Evolutionary conservation across 2,888 invertebrate species (phyloP).

Genomic region (Hypolimnas misippus): DNA sequence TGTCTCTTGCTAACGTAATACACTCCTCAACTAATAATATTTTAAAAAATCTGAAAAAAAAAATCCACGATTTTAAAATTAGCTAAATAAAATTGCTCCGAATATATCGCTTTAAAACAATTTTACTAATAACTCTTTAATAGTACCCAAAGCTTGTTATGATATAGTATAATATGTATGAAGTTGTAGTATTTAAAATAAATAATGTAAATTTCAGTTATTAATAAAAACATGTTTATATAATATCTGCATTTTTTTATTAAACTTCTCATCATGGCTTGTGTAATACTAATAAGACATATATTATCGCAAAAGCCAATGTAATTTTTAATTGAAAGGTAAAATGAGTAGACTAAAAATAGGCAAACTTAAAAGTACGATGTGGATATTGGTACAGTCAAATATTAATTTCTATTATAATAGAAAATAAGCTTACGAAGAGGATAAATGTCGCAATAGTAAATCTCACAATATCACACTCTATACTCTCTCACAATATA

Average conservation of each 20-base stretch:
- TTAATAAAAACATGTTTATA: slow-evolving; percentile 79
- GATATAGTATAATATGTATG: slow-evolving; percentile 65
- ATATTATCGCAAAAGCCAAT: no score
- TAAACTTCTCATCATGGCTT: no score
- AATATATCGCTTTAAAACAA: background rate
- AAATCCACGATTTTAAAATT: background rate
- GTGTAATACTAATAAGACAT: no score
- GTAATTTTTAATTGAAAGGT: no score
- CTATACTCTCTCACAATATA: no score
- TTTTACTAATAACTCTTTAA: slow-evolving; percentile 23
- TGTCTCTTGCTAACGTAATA: background rate
- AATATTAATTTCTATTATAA: no score
- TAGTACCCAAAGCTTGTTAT: slow-evolving; percentile 56
- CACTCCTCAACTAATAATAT: background rate
- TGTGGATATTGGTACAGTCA: no score
- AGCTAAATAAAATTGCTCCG: background rate
- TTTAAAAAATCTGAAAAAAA: background rate
- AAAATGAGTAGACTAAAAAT: no score
- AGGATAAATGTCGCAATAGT: no score
- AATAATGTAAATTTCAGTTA: slow-evolving; percentile 80
- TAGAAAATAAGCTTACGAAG: no score
- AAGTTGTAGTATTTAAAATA: slow-evolving; percentile 70
- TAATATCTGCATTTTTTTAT: slow-evolving; percentile 40
- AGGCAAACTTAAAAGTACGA: no score
- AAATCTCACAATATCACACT: no score